A percentile compares a stretch with the other conserved stretches of the same genome.
Evolutionary conservation across 2,113 vertebrate species (phyloP).

Genomic region (Clarias gariepinus): DNA sequence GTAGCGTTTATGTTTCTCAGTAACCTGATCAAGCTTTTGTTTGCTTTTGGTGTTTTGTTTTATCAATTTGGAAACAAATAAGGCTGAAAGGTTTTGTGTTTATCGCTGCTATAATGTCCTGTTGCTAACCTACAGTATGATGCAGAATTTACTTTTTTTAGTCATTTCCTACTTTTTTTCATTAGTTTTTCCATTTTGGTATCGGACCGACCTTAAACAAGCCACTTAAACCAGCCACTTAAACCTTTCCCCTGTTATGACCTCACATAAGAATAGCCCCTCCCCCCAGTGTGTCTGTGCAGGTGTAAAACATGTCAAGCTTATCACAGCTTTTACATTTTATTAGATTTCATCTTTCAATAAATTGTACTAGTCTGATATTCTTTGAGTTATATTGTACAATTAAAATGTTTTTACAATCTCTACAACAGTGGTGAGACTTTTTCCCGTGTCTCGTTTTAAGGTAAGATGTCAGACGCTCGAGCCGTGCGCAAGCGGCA

Average conservation of each 20-base stretch:
- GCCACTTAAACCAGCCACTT: no score
- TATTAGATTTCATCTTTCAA: neutral
- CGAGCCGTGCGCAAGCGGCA: constrained; percentile 89
- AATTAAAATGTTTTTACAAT: neutral
- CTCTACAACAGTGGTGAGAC: constrained; percentile 29
- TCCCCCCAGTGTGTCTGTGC: no score
- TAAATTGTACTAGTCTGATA: neutral
- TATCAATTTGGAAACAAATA: neutral
- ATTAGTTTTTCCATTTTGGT: no score
- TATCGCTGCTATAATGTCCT: neutral
- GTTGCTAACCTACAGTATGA: neutral
- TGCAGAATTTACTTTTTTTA: no score
- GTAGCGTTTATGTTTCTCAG: neutral
- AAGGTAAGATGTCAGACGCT: constrained; percentile 91
- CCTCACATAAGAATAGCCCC: no score
- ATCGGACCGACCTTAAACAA: no score
- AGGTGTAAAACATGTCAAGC: neutral
- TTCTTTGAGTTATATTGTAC: neutral
- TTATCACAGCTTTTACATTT: neutral
- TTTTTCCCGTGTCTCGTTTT: constrained; percentile 41
- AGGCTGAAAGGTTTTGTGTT: neutral
- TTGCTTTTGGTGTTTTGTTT: no score
- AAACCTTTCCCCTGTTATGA: no score
- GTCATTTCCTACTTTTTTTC: no score
- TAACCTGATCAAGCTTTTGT: neutral